These are phyloP conservation scores for Bubo bubo DNA, from an alignment of 2,113 vertebrate species.

Conservation along the genomic window DNA sequence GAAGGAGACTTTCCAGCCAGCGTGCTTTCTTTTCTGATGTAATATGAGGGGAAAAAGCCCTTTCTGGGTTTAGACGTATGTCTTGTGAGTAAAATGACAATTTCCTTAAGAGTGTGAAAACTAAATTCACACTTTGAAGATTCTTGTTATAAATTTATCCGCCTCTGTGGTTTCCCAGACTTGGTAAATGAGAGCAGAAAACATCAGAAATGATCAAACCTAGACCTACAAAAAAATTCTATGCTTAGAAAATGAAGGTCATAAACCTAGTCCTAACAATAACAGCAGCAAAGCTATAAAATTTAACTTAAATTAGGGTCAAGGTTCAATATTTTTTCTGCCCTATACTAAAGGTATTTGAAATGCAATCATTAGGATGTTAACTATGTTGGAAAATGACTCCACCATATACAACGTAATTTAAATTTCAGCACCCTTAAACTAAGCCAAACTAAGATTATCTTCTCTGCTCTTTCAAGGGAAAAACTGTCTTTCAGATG, in stretches of 20 bases:
- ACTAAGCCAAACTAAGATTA: neutral
- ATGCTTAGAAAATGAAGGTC: neutral
- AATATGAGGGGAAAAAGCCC: neutral
- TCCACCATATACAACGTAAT: neutral
- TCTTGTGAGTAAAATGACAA: neutral
- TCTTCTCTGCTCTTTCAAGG: neutral
- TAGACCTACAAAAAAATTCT: neutral
- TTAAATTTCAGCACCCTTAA: neutral
- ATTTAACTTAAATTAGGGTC: neutral
- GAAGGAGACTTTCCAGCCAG: neutral
- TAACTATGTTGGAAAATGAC: neutral
- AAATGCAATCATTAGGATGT: neutral
- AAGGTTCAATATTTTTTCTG: neutral
- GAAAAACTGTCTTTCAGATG: neutral
- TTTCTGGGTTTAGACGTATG: neutral
- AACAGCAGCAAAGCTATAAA: neutral
- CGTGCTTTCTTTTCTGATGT: neutral
- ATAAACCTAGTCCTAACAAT: neutral
- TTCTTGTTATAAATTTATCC: neutral
- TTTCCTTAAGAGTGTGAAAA: neutral
- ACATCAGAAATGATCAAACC: neutral
- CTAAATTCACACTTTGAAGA: neutral
- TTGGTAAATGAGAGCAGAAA: neutral
- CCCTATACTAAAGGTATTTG: neutral
- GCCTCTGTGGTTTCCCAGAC: neutral